Evolutionary conservation across 2,113 vertebrate genomes (phyloP), one percentile per base, ranked within the genome.

Genomic region (Steatornis caripensis): DNA sequence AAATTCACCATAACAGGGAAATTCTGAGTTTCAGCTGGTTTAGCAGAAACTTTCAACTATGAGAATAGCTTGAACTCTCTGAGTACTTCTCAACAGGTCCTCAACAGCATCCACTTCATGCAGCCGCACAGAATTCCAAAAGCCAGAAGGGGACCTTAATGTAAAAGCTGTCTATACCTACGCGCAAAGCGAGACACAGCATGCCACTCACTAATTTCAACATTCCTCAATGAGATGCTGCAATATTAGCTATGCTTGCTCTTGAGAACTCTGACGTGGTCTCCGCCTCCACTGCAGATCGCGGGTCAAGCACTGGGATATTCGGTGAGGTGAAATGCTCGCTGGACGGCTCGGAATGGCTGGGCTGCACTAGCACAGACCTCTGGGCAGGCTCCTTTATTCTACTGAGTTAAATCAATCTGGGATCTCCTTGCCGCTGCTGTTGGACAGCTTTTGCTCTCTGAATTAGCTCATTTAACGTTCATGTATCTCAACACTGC

Each of bases 381-480:
- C 23, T 58, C 58, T 45, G 71, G 53, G 60, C 64, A 75, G 48
- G 46, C 9, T 72, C 19, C 34, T 81, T 54, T 64, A 36, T 60
- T 82, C 69, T 58, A 8, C 43, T 18, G 77, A 77, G 49, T 15
- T 62, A 34, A 46, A 84, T 60, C 60, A 75, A 0, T 34, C 49
- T 34, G 77, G 61, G 76, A 92, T 75, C 51, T 91, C 80, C 55
- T 46, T 27, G 51, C 21, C 1, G 2, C 64, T 78, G 62, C 91
- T 37, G 10, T 45, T 57, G 76, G 64, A 78, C 15, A 19, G 46
- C 46, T 79, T 93, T 64, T 79, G 39, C 69, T 89, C 84, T 71
- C 64, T 41, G 36, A 96, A 91, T 96, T 89, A 95, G 65, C 87
- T 84, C 91, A 82, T 71, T 96, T 94, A 84, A 64, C 2, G 48